These are phyloP conservation scores for Yponomeuta sedellus DNA, from an alignment of 2,888 invertebrate genomes.

Conservation along the genomic window DNA sequence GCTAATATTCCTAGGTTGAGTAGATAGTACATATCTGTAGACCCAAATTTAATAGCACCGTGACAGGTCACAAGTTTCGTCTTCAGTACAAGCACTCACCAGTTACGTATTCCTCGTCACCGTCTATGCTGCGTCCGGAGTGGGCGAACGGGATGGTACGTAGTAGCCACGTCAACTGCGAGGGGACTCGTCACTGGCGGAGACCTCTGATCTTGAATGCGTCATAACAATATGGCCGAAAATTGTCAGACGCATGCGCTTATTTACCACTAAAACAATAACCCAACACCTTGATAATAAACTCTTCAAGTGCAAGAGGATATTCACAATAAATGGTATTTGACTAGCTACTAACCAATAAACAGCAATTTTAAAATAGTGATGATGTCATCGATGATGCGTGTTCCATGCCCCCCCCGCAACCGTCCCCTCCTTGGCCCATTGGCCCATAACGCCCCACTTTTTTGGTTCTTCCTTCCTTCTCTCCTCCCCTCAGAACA, in stretches of 20 bases:
- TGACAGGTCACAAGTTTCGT: constrained; percentile 74
- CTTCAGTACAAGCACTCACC: constrained; percentile 83
- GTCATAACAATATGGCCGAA: constrained; percentile 85
- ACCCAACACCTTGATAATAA: background rate
- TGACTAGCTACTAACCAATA: background rate
- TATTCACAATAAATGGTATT: background rate
- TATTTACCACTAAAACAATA: constrained; percentile 16
- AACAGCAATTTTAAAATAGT: background rate
- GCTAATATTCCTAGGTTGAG: constrained; percentile 37
- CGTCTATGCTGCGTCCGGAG: constrained; percentile 94
- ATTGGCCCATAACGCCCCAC: background rate
- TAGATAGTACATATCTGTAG: constrained; percentile 61
- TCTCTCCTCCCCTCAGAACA: background rate
- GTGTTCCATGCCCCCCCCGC: background rate
- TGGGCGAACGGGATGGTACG: constrained; percentile 95
- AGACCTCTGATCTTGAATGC: constrained; percentile 85
- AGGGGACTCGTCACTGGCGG: constrained; percentile 90
- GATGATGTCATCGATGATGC: constrained; percentile 16
- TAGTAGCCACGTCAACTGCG: constrained; percentile 94
- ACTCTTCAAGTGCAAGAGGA: background rate
- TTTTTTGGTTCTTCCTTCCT: background rate
- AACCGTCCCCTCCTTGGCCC: background rate
- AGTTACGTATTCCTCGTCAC: constrained; percentile 97
- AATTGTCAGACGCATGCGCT: constrained; percentile 70
- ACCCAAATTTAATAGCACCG: constrained; percentile 61